Evolutionary conservation across 2,113 vertebrate genomes (phyloP), one percentile per base, ranked within the genome.

Genomic region (Triplophysa tibetana): DNA sequence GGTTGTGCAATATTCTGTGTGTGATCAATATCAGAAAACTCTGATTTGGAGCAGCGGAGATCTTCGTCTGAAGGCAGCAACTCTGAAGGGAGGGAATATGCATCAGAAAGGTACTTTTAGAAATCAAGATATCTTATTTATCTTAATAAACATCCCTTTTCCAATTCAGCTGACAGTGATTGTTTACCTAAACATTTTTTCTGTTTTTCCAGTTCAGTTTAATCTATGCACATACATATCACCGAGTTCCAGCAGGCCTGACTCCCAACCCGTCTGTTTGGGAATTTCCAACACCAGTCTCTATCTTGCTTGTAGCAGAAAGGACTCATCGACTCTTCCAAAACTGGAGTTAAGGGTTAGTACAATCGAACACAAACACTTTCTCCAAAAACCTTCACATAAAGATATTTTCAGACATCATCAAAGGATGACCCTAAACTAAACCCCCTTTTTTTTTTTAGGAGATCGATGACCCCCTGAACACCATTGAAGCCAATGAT

Each of bases 311-410:
- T 91, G 89, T 81, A 50, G 9, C 0, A 43, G 43, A 16, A 1
- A 17, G 7, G 45, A 17, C 41, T 1, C 21, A 0, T 45, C 26
- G 50, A 26, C 0, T 61, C 1, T 1, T 84, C 86, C 0, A 21
- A 24, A 38, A 16, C 74, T 93, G 14, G 7, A 14, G 0, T 29
- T 93, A 72, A 86, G 91, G 89, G 92, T 91, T 54, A 62, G 62
- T 61, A 63, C 50, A 58, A 72, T 29, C 29, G n/a, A 38, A 7
- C 33, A 38, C 33, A 5, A 33, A 33, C 9, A 17, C 41, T 64
- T 24, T 58, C 13, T 45, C 13, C 3, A 33, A 50, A 41, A 68
- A 56, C 2, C 13, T 45, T 45, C 19, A 9, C 8, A 7, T 14
- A 50, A 16, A 50, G 17, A 8, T 58, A 10, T 19, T 52, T 52